Base-by-base conservation (phyloP, 2,797 vertebrate genomes). In the Chiloscyllium punctatum region DNA sequence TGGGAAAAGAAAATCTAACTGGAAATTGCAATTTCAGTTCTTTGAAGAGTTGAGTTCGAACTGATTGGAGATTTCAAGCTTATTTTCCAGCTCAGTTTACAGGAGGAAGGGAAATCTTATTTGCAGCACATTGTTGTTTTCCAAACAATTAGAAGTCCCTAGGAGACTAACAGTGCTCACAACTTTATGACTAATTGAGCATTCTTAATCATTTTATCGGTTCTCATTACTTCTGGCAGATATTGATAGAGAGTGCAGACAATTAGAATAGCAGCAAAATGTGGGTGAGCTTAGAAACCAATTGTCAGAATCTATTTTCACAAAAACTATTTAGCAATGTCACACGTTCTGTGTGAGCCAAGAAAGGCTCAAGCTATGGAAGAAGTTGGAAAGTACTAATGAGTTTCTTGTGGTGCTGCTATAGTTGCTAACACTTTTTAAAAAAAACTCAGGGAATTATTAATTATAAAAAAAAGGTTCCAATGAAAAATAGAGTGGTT, bases 71-170 rank as follows among this genome's bases (percentile, higher is more conserved):
- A 95, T 77, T 77, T 77, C 30, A 9, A 13, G 27, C 71, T 72
- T 18, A 30, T 8, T 90, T 95, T 13, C 25, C 27, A 13, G 42
- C 0, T 37, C 96, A 86, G 6, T 95, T 57, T 4, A 33, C 95
- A 96, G n/a, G 37, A 42, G 21, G 37, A n/a, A 62, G 15, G 96
- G 96, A 96, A 79, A 95, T 96, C 82, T 96, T 90, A 74, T 27
- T 96, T 96, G 91, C 62, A 68, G n/a, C 95, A 84, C 96, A 72
- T 82, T n/a, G 42, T 1, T 9, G 71, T 48, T n/a, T 96, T 96
- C 96, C 92, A 96, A 96, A 90, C 87, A 90, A 95, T 96, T 96
- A 95, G 95, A 95, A 0, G 96, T 96, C 51, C 62, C 88, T 96
- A 68, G 95, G 72, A 96, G 95, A 96, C 96, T 92, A 96, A 94